Evolutionary conservation across 2,888 invertebrate species (phyloP), one percentile per base, ranked within the genome.

Genomic region (Ochropleura plecta): DNA sequence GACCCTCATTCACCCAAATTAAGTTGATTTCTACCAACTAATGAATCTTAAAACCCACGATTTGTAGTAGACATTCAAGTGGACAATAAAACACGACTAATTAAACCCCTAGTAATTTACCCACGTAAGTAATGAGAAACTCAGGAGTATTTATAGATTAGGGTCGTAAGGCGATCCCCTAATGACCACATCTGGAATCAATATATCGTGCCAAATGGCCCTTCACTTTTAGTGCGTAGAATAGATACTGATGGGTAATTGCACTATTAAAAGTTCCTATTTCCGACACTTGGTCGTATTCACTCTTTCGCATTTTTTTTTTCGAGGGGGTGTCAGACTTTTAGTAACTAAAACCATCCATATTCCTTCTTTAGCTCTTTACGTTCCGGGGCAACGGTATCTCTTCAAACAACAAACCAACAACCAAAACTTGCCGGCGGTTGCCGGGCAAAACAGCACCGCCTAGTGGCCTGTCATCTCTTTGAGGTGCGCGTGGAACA

Each of bases 81-180:
- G 46, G 40, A 60, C 18, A 60, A 57, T 80, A 74, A 79, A 65
- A 49, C 46, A 67, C 20, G 12, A 30, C 12, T 68, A 60, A 68
- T 80, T 68, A 77, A n/a, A 53, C 16, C 48, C 59, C 40, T 12
- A 65, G 77, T 60, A 72, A 77, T 72, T 79, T 65, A 73, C n/a
- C 30, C 20, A n/a, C 46, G 51, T 76, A 57, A 75, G 60, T 69
- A 55, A 80, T 48, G 51, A 51, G 80, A 59, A 16, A 40, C 64
- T 63, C 20, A 18, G 30, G 53, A n/a, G 42, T 69, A 70, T 76
- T 79, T 69, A 74, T 73, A 62, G 69, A 49, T 70, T 40, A 20
- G 42, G 59, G 20, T 70, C 70, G 77, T 70, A 20, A 60, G 40
- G 30, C 9, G 40, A 42, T 14, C 49, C 18, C 44, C 12, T 68